Conservation (phyloP, 2,797 vertebrate species). For the Amblyopsis hoosieri region DNA sequence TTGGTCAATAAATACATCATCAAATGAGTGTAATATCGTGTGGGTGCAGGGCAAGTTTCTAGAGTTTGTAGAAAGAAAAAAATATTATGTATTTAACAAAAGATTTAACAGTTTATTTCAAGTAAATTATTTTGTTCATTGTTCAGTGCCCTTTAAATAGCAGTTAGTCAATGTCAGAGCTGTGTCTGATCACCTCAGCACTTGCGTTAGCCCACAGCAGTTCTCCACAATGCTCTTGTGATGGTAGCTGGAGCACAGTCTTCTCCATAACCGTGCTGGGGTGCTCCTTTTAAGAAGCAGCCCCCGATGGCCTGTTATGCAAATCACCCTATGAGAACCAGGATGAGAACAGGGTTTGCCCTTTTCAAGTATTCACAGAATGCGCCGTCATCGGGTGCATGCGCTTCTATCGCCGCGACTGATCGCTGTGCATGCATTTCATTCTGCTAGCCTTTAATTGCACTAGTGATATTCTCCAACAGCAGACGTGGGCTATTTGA, state of each 20-base stretch:
- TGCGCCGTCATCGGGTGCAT: slow-evolving; percentile 5
- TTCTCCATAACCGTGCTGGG: slow-evolving; percentile 46
- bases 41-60: no score
- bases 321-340: slow-evolving; percentile 20
- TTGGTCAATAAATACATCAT: no score
- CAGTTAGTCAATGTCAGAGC: neutral
- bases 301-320: slow-evolving; percentile 15
- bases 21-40: no score
- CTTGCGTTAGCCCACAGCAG: neutral
- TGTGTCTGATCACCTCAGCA: neutral
- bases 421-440: slow-evolving; percentile 7
- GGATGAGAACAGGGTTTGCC: slow-evolving; percentile 3
- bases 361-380: slow-evolving; percentile 2
- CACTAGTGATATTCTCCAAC: neutral
- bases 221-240: neutral
- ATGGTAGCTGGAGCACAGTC: slow-evolving; percentile 4
- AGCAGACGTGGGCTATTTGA: neutral
- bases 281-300: slow-evolving; percentile 34
- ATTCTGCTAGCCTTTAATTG: neutral
- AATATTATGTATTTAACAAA: no score
- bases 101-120: no score
- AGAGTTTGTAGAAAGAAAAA: no score
- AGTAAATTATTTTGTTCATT: neutral
- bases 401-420: neutral
- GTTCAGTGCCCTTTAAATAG: neutral